phyloP scores from a whole-genome alignment of 2,888 invertebrate species.

The Leptopilina myrica region DNA sequence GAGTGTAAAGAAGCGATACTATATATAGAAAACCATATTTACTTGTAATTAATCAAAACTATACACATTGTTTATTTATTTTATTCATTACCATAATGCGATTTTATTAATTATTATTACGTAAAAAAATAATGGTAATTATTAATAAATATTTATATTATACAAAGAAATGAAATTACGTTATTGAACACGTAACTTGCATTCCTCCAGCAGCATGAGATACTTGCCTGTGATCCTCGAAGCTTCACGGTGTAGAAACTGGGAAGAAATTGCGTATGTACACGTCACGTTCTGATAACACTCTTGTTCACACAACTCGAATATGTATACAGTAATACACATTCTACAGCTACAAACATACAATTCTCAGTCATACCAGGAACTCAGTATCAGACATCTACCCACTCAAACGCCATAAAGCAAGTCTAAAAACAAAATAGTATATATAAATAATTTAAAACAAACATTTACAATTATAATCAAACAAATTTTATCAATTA shows the following conservation, averaged over 20 bases:
- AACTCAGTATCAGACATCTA: conserved; percentile 6
- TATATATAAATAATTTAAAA: neutral
- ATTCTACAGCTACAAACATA: conserved; percentile 11
- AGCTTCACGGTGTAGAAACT: conserved; percentile 74
- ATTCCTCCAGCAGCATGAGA: conserved; percentile 52
- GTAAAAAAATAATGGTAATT: too few relatives aligned
- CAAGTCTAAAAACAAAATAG: neutral
- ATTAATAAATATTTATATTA: neutral
- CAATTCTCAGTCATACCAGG: conserved; percentile 12
- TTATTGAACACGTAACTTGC: conserved; percentile 27
- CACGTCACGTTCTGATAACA: conserved; percentile 66
- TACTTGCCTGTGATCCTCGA: conserved; percentile 72
- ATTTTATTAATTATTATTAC: too few relatives aligned
- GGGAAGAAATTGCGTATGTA: conserved; percentile 73
- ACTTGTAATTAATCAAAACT: too few relatives aligned
- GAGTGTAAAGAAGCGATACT: too few relatives aligned
- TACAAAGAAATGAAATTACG: neutral
- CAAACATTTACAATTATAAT: neutral
- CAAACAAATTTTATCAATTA: too few relatives aligned
- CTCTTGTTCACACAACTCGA: conserved; percentile 42
- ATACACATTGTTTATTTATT: too few relatives aligned
- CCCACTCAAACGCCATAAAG: neutral
- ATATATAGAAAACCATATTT: too few relatives aligned
- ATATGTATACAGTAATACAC: neutral
- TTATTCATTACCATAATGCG: too few relatives aligned